A percentile compares a stretch with the other conserved stretches of the same genome.
Conservation (phyloP, 2,888 invertebrate species). For the Harpalus rufipes region DNA sequence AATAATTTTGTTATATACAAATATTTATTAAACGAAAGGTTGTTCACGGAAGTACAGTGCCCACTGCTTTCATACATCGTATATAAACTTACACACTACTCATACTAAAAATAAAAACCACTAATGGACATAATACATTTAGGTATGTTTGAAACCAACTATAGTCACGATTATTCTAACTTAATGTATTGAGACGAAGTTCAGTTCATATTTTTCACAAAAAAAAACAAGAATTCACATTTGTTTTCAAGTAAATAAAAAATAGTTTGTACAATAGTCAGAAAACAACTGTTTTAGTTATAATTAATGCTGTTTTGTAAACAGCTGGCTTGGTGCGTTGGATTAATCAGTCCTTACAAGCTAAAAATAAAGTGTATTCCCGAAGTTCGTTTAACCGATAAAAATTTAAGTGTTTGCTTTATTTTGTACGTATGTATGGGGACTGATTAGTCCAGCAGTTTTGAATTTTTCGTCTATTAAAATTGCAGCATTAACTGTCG, state of each 20-base stretch:
- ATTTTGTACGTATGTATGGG: conserved; percentile 46
- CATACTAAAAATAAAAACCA: conserved; percentile 65
- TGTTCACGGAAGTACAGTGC: conserved; percentile 73
- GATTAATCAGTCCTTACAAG: conserved; percentile 48
- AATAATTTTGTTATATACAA: conserved; percentile 71
- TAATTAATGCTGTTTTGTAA: conserved; percentile 47
- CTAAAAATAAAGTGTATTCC: conserved; percentile 42
- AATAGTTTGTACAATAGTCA: conserved; percentile 66
- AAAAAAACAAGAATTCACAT: conserved; percentile 61
- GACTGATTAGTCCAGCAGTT: conserved; percentile 38
- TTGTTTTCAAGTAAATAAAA: conserved; percentile 65
- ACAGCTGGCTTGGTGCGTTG: conserved; percentile 48
- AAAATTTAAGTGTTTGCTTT: conserved; percentile 19
- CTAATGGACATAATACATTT: conserved; percentile 67
- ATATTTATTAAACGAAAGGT: conserved; percentile 72
- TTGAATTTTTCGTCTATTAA: conserved; percentile 50
- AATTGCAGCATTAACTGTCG: conserved; percentile 61
- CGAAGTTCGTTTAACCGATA: conserved; percentile 41
- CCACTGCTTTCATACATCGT: conserved; percentile 73
- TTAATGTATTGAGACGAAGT: conserved; percentile 65
- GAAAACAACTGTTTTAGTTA: conserved; percentile 60
- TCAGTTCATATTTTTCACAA: conserved; percentile 60
- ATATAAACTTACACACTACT: conserved; percentile 72
- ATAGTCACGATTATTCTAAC: conserved; percentile 65
- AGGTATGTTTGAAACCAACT: conserved; percentile 65